Conservation (phyloP, 2,888 invertebrate species). For the Andrena praecox region DNA sequence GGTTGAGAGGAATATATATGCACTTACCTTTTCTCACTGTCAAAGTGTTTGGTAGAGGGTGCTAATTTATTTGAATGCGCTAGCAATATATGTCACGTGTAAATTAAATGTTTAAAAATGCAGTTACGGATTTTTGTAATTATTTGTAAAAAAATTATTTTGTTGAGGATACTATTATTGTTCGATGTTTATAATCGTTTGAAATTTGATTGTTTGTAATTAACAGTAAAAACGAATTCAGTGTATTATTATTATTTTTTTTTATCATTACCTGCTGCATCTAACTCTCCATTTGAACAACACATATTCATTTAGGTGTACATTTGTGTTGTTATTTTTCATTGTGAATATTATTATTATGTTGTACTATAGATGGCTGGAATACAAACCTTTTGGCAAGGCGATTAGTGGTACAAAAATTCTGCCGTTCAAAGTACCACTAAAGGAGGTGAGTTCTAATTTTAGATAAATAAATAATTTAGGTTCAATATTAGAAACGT, state of each 20-base stretch:
- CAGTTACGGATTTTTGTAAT: neutral
- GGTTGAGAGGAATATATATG: neutral
- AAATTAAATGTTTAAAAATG: neutral
- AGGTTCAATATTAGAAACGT: neutral
- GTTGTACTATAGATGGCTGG: conserved; percentile 87
- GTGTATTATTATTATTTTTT: neutral
- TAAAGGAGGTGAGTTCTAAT: conserved; percentile 85
- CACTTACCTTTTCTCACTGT: neutral
- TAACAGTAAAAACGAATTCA: neutral
- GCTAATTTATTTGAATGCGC: conserved; percentile 8
- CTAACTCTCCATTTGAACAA: neutral
- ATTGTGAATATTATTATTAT: conserved; percentile 2
- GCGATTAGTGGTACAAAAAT: conserved; percentile 90
- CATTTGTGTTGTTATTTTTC: neutral
- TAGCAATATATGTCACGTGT: neutral
- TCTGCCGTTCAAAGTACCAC: conserved; percentile 91
- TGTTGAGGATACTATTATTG: neutral
- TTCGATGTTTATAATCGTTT: neutral
- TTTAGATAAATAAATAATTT: conserved; percentile 15
- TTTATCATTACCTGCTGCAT: conserved; percentile 37
- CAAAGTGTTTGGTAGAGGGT: conserved; percentile 1
- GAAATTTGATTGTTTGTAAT: neutral
- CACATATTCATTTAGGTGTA: neutral
- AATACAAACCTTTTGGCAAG: conserved; percentile 88
- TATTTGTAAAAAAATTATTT: neutral